These are phyloP conservation scores for Centrocercus urophasianus DNA, from an alignment of 2,113 vertebrate species.

Conservation along the genomic window DNA sequence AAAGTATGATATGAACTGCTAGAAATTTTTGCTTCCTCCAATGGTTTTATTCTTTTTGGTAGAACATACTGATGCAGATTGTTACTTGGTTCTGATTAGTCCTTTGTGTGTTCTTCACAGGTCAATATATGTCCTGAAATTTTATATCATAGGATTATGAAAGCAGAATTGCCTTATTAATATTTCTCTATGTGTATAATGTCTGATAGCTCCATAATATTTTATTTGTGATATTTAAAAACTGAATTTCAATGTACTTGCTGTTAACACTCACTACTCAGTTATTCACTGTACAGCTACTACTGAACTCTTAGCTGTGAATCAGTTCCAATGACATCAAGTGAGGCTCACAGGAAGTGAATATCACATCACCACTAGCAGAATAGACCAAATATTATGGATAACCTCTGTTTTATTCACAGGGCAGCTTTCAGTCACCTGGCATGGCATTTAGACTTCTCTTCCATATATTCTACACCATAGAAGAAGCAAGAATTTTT, in stretches of 20 bases:
- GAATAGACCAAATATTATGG: not conserved
- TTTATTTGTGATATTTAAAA: not conserved
- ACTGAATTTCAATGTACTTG: not conserved
- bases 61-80: not conserved
- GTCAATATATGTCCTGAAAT: not conserved
- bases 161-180: not conserved
- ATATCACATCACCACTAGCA: not conserved
- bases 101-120: not conserved
- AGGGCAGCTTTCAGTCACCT: too few relatives aligned
- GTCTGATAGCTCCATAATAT: not conserved
- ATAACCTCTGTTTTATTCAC: not conserved
- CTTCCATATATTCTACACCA: not conserved
- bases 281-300: not conserved
- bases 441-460: not conserved
- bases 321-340: not conserved
- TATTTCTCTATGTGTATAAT: not conserved
- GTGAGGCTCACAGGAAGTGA: not conserved
- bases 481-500: not conserved
- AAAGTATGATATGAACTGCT: not conserved
- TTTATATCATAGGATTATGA: not conserved
- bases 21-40: not conserved
- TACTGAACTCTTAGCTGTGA: fast-evolving
- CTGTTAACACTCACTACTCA: not conserved
- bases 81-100: not conserved
- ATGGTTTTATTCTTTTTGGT: not conserved